phyloP scores from a whole-genome alignment of 2,888 invertebrate species.

The Lithophane semibrunnea region DNA sequence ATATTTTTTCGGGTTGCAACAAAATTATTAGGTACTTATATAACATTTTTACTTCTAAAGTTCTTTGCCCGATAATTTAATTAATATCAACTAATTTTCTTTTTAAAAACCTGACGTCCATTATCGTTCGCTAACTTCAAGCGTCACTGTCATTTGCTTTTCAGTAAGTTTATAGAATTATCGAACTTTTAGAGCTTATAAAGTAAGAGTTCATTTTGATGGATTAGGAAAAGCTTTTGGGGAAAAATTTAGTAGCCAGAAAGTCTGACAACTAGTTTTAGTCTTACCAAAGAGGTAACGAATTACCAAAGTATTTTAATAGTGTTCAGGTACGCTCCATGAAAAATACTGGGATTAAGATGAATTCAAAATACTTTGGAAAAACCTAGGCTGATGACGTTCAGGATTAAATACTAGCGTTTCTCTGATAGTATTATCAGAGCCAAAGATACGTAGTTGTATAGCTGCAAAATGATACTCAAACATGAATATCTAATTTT shows the following conservation, averaged over 20 bases:
- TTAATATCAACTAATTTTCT: conserved; percentile 16
- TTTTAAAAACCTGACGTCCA: conserved; percentile 15
- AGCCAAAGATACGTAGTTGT: too few species aligned
- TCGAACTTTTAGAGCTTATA: not conserved
- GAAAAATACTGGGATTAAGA: not conserved
- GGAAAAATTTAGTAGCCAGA: not conserved
- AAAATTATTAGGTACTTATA: not conserved
- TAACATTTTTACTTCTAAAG: not conserved
- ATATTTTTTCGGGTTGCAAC: not conserved
- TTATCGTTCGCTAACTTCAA: conserved; percentile 24
- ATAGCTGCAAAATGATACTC: not conserved
- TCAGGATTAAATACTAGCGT: not conserved
- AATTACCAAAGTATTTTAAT: not conserved
- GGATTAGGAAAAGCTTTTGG: not conserved
- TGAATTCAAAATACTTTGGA: not conserved
- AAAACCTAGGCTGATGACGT: not conserved
- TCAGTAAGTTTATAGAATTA: conserved; percentile 18
- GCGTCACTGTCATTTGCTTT: conserved; percentile 29
- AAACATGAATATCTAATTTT: too few species aligned
- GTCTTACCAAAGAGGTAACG: not conserved
- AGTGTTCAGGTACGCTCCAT: not conserved
- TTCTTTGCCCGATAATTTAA: not conserved
- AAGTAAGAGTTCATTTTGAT: not conserved
- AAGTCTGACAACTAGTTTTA: not conserved
- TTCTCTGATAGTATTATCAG: not conserved